Evolutionary conservation across 2,797 vertebrate genomes (phyloP), one percentile per base, ranked within the genome.

Genomic region (Toxotes lorentzi): DNA sequence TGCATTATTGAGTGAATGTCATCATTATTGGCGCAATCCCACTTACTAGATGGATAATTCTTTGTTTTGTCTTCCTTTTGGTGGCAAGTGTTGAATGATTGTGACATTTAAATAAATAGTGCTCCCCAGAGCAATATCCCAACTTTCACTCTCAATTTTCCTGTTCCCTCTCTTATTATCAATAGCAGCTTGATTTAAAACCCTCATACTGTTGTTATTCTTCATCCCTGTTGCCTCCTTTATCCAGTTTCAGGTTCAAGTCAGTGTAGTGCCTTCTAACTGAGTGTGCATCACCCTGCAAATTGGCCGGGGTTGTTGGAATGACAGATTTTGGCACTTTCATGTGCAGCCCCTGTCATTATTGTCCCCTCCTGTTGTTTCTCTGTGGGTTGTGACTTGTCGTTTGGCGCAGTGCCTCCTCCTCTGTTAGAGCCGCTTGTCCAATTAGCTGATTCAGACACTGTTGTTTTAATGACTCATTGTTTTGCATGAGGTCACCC

Each of bases 371-470:
- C 82, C 80, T 73, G 87, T 84, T 81, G 86, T 84, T 76, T 86
- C 86, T 90, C 86, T 76, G 83, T 87, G 86, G 91, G 84, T 68
- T 85, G 87, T 81, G 85, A 89, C 86, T 89, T 71, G 86, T 86
- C 78, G 62, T 83, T 64, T 91, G 91, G 90, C 89, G 14, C 79
- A 19, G 58, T 45, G 84, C 91, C 88, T 45, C 74, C 79, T 79
- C 72, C 70, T 68, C 86, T 76, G 77, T 85, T 70, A 10, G 76
- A 84, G 73, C 79, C 24, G 41, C 75, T 76, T 72, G 83, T 90
- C 88, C 86, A 90, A 92, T 93, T 91, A 93, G 90, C 86, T 87
- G 88, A 91, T 82, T 93, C 91, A 93, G 84, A 90, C 82, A 57
- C 69, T 81, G 72, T 79, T 85, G 74, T 89, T 88, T 90, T 90